Evolutionary conservation across 2,888 invertebrate species (phyloP).

Genomic region (Aromia moschata): DNA sequence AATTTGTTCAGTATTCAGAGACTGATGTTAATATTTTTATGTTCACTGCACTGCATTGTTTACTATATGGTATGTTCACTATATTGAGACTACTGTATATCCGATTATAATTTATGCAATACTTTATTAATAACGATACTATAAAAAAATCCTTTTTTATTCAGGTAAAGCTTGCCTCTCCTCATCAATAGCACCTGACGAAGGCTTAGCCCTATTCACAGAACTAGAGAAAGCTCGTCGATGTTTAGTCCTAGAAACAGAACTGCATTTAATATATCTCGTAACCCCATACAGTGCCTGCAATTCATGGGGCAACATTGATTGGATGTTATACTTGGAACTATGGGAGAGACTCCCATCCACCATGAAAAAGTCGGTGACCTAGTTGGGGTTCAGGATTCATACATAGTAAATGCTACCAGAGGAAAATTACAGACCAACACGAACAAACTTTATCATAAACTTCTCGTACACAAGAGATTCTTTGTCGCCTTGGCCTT

Average conservation of each 20-base stretch:
- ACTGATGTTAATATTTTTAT: no score
- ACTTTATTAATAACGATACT: not conserved
- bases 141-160: conserved; percentile 1
- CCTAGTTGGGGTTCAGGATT: conserved; percentile 87
- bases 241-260: conserved; percentile 91
- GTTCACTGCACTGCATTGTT: no score
- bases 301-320: conserved; percentile 79
- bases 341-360: conserved; percentile 84
- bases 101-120: no score
- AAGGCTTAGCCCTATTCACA: conserved; percentile 87
- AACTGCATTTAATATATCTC: conserved; percentile 93
- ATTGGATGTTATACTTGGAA: conserved; percentile 82
- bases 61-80: no score
- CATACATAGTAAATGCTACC: conserved; percentile 82
- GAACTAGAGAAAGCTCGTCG: conserved; percentile 91
- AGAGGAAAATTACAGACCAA: conserved; percentile 72
- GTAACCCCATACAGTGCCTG: conserved; percentile 94
- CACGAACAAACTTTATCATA: conserved; percentile 62
- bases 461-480: conserved; percentile 74
- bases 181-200: conserved; percentile 94
- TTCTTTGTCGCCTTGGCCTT: conserved; percentile 92
- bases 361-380: conserved; percentile 87
- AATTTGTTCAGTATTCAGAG: no score
- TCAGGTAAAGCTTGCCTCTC: conserved; percentile 85
- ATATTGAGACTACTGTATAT: no score